A percentile compares a stretch with the other conserved stretches of the same genome.
Evolutionary conservation across 1,140 invertebrate genomes (phyloP).

Genomic region (Drosophila dunni): DNA sequence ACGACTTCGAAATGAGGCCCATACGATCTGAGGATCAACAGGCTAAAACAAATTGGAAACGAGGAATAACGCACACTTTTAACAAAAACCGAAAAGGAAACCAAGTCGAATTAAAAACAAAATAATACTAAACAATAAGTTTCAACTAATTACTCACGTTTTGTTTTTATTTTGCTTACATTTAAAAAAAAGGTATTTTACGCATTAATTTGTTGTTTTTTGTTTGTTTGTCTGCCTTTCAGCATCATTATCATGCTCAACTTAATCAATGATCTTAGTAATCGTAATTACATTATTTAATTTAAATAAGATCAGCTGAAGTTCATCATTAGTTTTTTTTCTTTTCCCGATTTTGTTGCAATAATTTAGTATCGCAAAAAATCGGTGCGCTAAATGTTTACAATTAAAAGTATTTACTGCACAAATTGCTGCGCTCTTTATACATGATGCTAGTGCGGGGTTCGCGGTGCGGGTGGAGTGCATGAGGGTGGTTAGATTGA

Average conservation of each 20-base stretch:
- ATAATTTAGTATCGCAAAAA: slow-evolving; percentile 51
- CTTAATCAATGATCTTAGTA: slow-evolving; percentile 77
- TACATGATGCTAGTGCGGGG: slow-evolving; percentile 58
- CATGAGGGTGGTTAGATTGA: neutral
- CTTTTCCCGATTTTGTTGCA: slow-evolving; percentile 36
- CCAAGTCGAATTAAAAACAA: slow-evolving; percentile 26
- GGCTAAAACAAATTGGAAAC: slow-evolving; percentile 18
- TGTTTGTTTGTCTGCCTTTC: slow-evolving; percentile 53
- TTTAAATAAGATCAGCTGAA: slow-evolving; percentile 79
- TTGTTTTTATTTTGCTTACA: slow-evolving; percentile 61
- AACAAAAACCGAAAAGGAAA: slow-evolving; percentile 12
- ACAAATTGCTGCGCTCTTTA: slow-evolving; percentile 58
- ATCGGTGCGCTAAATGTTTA: slow-evolving; percentile 59
- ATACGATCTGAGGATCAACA: slow-evolving; percentile 28
- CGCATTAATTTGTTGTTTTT: slow-evolving; percentile 58
- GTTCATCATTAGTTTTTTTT: slow-evolving; percentile 38
- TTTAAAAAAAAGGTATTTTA: slow-evolving; percentile 63
- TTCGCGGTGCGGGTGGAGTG: neutral
- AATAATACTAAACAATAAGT: slow-evolving; percentile 43
- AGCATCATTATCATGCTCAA: slow-evolving; percentile 62
- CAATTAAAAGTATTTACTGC: slow-evolving; percentile 64
- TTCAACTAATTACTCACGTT: slow-evolving; percentile 69
- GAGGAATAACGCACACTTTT: slow-evolving; percentile 3
- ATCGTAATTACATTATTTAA: slow-evolving; percentile 70
- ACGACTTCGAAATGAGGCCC: slow-evolving; percentile 9